Conservation (phyloP, 2,113 vertebrate species). For the Peromyscus californicus region DNA sequence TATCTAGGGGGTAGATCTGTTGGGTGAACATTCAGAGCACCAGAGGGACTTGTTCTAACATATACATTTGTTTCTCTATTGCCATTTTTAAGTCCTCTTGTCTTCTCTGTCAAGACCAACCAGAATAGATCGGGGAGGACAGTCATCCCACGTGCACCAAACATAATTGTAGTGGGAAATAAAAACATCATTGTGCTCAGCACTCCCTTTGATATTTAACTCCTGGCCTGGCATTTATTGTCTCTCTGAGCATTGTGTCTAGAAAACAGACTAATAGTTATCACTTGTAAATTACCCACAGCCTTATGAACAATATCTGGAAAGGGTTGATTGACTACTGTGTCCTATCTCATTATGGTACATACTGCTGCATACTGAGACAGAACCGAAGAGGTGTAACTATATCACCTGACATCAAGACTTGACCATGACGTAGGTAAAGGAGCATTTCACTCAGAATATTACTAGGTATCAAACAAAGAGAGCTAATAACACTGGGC, state of each 20-base stretch:
- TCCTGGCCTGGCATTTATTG: neutral
- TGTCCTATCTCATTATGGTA: neutral
- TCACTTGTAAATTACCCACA: neutral
- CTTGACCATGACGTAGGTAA: neutral
- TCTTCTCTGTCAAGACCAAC: neutral
- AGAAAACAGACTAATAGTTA: neutral
- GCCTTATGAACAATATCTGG: neutral
- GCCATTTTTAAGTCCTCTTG: neutral
- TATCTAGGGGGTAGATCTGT: neutral
- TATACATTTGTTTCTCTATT: neutral
- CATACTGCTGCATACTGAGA: neutral
- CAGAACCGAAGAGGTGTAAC: rapidly evolving
- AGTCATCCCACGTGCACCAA: neutral
- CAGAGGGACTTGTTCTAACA: neutral
- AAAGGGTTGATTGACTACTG: neutral
- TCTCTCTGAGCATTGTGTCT: neutral
- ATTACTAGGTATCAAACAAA: neutral
- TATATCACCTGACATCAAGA: neutral
- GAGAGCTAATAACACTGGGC: neutral
- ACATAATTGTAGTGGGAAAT: neutral
- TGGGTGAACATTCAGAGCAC: neutral
- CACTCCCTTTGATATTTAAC: neutral
- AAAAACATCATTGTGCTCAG: neutral
- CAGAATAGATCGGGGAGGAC: neutral
- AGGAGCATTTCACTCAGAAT: neutral